These are phyloP conservation scores for Amphiprion percula DNA, from an alignment of 2,113 vertebrate species.

Conservation along the genomic window DNA sequence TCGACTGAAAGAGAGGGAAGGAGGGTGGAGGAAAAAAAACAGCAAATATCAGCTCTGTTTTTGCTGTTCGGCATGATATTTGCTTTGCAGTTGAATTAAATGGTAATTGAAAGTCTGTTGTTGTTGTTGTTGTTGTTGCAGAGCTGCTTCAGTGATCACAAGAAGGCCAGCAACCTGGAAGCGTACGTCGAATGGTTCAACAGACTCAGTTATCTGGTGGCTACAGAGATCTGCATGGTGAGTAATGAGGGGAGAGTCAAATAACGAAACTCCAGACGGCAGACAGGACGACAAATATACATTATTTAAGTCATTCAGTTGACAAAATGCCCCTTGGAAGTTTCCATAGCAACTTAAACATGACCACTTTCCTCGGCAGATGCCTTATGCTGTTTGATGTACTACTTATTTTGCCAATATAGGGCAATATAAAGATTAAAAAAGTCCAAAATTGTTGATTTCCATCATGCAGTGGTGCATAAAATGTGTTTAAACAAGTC, in stretches of 20 bases:
- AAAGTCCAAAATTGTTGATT: no score
- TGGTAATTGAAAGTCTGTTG: slow-evolving; percentile 28
- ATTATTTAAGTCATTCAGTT: no score
- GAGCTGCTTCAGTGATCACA: slow-evolving; percentile 88
- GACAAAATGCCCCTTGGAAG: no score
- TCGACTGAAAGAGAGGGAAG: neutral
- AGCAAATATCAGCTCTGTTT: slow-evolving; percentile 16
- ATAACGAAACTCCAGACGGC: neutral
- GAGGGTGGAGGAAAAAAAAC: no score
- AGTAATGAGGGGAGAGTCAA: slow-evolving; percentile 51
- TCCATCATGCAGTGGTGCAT: no score
- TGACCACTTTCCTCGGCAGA: no score
- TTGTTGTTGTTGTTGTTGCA: slow-evolving; percentile 54
- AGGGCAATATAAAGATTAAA: no score
- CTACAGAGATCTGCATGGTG: slow-evolving; percentile 97
- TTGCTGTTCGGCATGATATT: neutral
- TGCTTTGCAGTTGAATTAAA: slow-evolving; percentile 1
- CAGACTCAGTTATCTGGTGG: slow-evolving; percentile 95
- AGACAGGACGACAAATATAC: no score
- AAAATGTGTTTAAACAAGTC: no score
- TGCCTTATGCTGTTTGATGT: no score
- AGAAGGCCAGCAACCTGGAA: slow-evolving; percentile 92
- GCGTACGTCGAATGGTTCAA: slow-evolving; percentile 98
- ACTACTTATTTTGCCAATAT: no score
- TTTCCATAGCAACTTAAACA: no score